Evolutionary conservation across 1,140 invertebrate species (phyloP).

Genomic region (Anagrus nilaparvatae): DNA sequence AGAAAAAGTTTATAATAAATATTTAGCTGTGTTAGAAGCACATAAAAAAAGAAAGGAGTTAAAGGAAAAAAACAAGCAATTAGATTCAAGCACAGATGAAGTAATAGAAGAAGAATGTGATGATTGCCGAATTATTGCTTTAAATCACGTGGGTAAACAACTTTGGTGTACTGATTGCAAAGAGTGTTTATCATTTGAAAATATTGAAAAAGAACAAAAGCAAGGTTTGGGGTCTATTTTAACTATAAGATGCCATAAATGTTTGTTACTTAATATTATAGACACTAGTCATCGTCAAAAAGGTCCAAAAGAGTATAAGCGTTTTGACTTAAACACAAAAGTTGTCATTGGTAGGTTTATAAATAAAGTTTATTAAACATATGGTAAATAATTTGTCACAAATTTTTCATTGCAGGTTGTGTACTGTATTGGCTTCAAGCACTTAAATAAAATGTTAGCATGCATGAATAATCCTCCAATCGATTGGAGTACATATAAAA

Average conservation of each 20-base stretch:
- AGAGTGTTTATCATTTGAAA: slow-evolving; percentile 12
- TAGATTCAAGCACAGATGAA: no score
- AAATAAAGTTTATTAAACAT: no score
- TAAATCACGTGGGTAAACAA: slow-evolving; percentile 3
- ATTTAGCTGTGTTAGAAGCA: no score
- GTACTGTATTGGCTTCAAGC: neutral
- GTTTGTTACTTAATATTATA: slow-evolving; percentile 13
- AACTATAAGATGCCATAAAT: slow-evolving; percentile 14
- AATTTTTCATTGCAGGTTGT: no score
- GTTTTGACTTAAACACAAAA: slow-evolving; percentile 1
- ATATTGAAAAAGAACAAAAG: slow-evolving; percentile 9
- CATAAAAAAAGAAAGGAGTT: no score
- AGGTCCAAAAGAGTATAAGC: neutral
- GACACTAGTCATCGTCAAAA: slow-evolving; percentile 2
- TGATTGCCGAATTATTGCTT: slow-evolving; percentile 12
- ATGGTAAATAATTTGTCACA: no score
- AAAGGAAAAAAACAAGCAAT: no score
- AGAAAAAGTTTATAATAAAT: no score
- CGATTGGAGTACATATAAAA: neutral
- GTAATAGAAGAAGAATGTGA: slow-evolving; percentile 6
- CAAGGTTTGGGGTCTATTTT: slow-evolving; percentile 12
- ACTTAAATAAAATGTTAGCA: neutral
- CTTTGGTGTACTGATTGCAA: slow-evolving; percentile 13
- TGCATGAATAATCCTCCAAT: neutral
- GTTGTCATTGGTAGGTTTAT: no score